Base-by-base conservation (phyloP, 2,797 vertebrate species). In the Poecilia gillii region DNA sequence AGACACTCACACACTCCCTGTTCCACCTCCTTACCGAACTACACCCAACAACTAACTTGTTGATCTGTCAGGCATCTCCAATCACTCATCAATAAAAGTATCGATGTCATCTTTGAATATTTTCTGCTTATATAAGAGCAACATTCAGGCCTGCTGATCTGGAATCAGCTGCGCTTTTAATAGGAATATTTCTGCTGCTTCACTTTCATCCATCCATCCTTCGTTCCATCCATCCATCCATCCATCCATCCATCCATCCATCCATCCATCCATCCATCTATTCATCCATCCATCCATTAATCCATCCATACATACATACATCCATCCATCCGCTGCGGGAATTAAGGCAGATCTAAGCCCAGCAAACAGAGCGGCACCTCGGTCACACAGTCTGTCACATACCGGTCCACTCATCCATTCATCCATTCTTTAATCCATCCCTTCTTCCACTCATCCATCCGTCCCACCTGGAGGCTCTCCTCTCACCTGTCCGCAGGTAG, bases 401-500 rank as follows among this genome's bases (percentile, higher is more conserved):
- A 31, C 14, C 46, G 14, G 64, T 47, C 28, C 18, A 23, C 64
- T 68, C 36, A 43, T 68, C 66, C 66, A 68, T 43, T 25, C 23
- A 68, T 13, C 20, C 18, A 11, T 5, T 46, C 49, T 28, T 72
- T 66, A 77, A 57, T 39, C 31, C 28, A 23, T 49, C 33, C 64
- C 14, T 55, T 43, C 76, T n/a, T n/a, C 49, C 41, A 73, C 18
- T 51, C 33, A 53, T 74, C 47, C 78, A 68, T 41, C 31, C 36
- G 41, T 36, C 57, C 28, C 86, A 90, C 85, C 81, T 83, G 80
- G 73, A 79, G 57, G 72, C 81, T 75, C 36, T 79, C 59, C 23
- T 28, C 90, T 92, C 89, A 95, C 93, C 94, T 93, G 90, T 45
- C 33, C 75, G 66, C 93, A 93, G 93, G 93, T 93, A 81, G 66